Conservation (phyloP, 2,797 vertebrate genomes). For the Ctenochaetus hawaiiensis region DNA sequence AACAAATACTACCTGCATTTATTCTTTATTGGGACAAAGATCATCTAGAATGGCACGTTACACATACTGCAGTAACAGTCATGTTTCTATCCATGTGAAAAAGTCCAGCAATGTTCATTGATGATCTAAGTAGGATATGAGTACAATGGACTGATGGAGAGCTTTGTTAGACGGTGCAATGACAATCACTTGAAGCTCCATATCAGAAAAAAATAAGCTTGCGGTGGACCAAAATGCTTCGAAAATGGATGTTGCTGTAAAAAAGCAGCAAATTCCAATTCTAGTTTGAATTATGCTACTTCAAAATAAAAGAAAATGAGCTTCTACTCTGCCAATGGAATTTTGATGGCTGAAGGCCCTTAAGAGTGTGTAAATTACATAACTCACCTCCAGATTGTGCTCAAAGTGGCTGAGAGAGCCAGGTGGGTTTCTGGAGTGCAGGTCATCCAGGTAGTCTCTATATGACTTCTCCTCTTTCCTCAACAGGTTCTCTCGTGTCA, state of each 20-base stretch:
- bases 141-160: too few relatives aligned
- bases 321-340: not conserved
- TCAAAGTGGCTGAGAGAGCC: slow-evolving; percentile 93
- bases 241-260: too few relatives aligned
- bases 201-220: too few relatives aligned
- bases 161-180: too few relatives aligned
- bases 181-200: too few relatives aligned
- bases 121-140: not conserved
- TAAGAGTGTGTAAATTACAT: not conserved
- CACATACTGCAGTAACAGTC: not conserved
- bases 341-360: not conserved
- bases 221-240: too few relatives aligned
- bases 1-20: not conserved
- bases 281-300: too few relatives aligned
- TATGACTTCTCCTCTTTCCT: slow-evolving; percentile 91
- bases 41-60: not conserved
- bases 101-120: not conserved
- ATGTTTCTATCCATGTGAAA: not conserved
- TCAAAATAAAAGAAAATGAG: not conserved
- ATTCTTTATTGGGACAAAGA: not conserved
- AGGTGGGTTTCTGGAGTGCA: slow-evolving; percentile 88
- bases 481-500: slow-evolving; percentile 90
- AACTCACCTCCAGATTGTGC: slow-evolving; percentile 93
- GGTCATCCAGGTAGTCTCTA: slow-evolving; percentile 87
- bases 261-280: too few relatives aligned